phyloP scores from a whole-genome alignment of 1,140 invertebrate genomes.

The Physella acuta region DNA sequence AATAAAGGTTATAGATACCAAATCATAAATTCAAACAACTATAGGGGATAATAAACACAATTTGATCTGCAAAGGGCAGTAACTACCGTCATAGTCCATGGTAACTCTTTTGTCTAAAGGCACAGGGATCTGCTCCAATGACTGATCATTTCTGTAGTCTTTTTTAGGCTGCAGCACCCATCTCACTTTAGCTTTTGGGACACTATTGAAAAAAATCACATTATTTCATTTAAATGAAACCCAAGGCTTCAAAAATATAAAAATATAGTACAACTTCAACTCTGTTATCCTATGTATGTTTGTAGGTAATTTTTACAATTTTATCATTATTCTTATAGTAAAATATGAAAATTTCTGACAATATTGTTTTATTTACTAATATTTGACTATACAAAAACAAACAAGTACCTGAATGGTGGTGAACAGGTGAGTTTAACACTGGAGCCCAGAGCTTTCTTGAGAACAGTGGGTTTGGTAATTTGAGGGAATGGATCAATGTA shows the following conservation, averaged over 20 bases:
- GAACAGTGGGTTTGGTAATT: slow-evolving; percentile 10
- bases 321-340: not conserved
- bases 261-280: not conserved
- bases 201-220: slow-evolving; percentile 19
- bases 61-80: not conserved
- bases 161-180: slow-evolving; percentile 34
- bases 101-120: slow-evolving; percentile 40
- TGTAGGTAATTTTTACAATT: not conserved
- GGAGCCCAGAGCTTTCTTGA: slow-evolving; percentile 25
- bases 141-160: slow-evolving; percentile 19
- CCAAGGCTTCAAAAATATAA: not conserved
- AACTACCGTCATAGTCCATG: slow-evolving; percentile 42
- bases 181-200: slow-evolving; percentile 26
- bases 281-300: not conserved
- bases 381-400: not conserved
- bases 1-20: not conserved
- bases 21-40: not conserved
- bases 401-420: slow-evolving; percentile 34
- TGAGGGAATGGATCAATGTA: slow-evolving; percentile 33
- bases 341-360: not conserved
- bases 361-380: too few species aligned
- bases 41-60: not conserved
- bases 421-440: slow-evolving; percentile 39
- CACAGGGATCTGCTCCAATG: slow-evolving; percentile 26
- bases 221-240: too few species aligned